Evolutionary conservation across 2,113 vertebrate genomes (phyloP), one percentile per base, ranked within the genome.

Genomic region (Carettochelys insculpta): DNA sequence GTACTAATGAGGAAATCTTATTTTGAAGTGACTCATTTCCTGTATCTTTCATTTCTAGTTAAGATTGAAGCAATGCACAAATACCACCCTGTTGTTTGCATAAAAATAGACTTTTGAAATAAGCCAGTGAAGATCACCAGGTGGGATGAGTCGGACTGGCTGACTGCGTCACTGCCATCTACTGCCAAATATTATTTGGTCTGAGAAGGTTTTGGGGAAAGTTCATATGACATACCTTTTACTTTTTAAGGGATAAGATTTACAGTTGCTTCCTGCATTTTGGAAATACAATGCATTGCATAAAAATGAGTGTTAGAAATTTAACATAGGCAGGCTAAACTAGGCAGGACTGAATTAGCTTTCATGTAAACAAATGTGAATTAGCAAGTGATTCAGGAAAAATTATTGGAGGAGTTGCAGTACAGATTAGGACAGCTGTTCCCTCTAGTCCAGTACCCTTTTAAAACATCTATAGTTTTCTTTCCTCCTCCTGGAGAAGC

Each of bases 361-460:
- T 92, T 91, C 82, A 76, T 83, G 89, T 75, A 78, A 89, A 81
- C 25, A 87, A 4, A 8, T 3, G 13, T 2, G n/a, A 65, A 65
- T n/a, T 48, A 68, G 11, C 8, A 22, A 50, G 6, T 0, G 6
- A 9, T 77, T n/a, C 54, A n/a, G 61, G 68, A 87, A 92, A 31
- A 51, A 24, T 76, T 77, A 75, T 41, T 6, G 2, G 61, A 83
- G 24, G 6, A 45, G 41, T 65, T 65, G 9, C 16, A 65, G 12
- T 75, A 29, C 22, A 43, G 11, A 45, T 45, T 27, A 92, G 78
- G 77, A 52, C 90, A 92, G 78, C 90, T 87, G 11, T 91, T 95
- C 51, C 24, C 29, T 90, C 82, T 79, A 0, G 38, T 80, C 9
- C 11, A 12, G 51, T 82, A 87, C 94, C 71, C 82, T 86, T 77